Evolutionary conservation across 2,888 invertebrate species (phyloP), one percentile per base, ranked within the genome.

Genomic region (Ephialtes manifestator): DNA sequence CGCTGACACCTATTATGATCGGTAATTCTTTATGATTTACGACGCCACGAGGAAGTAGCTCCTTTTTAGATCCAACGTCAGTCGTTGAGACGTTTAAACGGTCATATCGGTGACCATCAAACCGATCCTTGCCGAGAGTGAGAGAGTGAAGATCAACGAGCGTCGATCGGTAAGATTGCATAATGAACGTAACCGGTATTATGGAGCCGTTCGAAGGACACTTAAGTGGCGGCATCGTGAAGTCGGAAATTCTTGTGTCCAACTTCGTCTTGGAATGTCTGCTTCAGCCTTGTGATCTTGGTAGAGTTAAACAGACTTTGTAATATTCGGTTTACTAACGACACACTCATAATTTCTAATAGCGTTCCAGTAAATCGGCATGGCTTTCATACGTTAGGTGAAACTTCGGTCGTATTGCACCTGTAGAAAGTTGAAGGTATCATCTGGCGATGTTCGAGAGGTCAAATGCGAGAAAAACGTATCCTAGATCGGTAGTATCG

Each of bases 351-450:
- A 24, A 58, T 24, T 58, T 58, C 28, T 28, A 58, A 58, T 28
- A 28, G 24, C n/a, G 24, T 28, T 1, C 11, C 28, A 28, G 28
- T 58, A 58, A 13, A 58, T 28, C 58, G 58, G 28, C 58, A 24
- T 7, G n/a, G 63, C n/a, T 39, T n/a, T 18, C 18, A 15, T n/a
- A 31, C 18, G 18, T 39, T 10, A 35, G 20, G 48, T 48, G 70
- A 53, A 53, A 55, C 71, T 53, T 55, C 31, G 18, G 35, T 53
- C 8, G 55, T 15, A 24, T n/a, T 18, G 20, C 24, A 71, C 39
- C 20, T 55, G 20, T 71, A 71, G 71, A 71, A 71, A 71, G 71
- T 71, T 13, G 20, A 39, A 20, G 15, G 43, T 24, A n/a, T 72
- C 72, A 72, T 55, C 71, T 39, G 15, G 31, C 55, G 71, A 55